phyloP scores from a whole-genome alignment of 2,797 vertebrate genomes.

The Xenentodon cancila region DNA sequence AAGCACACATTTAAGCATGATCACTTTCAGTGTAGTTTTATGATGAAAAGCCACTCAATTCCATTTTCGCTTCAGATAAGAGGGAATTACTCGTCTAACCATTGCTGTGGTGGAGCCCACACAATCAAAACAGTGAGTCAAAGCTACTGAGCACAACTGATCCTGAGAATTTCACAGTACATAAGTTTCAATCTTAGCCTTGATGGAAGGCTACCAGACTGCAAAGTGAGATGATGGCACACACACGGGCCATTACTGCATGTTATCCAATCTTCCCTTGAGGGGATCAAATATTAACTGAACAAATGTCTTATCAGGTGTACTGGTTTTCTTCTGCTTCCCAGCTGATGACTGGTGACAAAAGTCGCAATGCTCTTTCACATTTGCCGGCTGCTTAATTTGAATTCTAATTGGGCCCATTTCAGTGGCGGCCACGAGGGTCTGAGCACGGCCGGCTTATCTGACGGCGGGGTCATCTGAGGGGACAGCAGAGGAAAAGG shows the following conservation, averaged over 20 bases:
- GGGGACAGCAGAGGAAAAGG: conserved; percentile 72
- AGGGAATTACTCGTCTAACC: conserved; percentile 79
- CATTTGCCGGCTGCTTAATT: conserved; percentile 43
- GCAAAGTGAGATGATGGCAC: conserved; percentile 74
- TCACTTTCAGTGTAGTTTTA: conserved; percentile 78
- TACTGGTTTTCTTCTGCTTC: conserved; percentile 43
- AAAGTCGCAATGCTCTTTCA: conserved; percentile 43
- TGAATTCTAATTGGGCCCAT: conserved; percentile 63
- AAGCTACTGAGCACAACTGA: conserved; percentile 83
- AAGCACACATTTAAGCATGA: conserved; percentile 81
- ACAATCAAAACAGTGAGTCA: conserved; percentile 79
- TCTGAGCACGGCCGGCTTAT: conserved; percentile 55
- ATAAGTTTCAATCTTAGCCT: conserved; percentile 83
- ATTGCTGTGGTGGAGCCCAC: conserved; percentile 72
- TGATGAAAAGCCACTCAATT: conserved; percentile 82
- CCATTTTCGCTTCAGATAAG: conserved; percentile 81
- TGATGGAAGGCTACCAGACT: conserved; percentile 79
- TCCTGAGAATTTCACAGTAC: conserved; percentile 84
- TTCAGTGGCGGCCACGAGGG: conserved; percentile 21
- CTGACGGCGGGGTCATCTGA: conserved; percentile 69
- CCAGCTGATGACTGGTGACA: conserved; percentile 41
- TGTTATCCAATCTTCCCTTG: conserved; percentile 65
- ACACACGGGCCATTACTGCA: conserved; percentile 61
- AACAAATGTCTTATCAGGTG: conserved; percentile 64
- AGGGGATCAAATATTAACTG: conserved; percentile 69